These are phyloP conservation scores for Formica exsecta DNA, from an alignment of 1,140 invertebrate species.

Conservation along the genomic window DNA sequence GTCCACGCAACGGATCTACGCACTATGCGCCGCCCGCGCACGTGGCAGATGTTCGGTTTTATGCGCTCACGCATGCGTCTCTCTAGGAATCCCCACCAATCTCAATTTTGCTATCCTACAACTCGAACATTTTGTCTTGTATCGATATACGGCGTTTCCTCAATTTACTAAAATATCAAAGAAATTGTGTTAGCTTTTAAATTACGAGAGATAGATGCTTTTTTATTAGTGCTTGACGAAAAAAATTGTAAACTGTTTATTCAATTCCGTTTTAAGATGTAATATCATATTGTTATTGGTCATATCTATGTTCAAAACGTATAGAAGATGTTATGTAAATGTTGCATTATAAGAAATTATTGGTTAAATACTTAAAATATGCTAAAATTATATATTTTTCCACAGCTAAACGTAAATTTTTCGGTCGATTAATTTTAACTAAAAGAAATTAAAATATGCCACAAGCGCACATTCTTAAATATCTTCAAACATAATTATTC, in stretches of 20 bases:
- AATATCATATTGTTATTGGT: not conserved
- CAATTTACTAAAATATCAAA: constrained; percentile 16
- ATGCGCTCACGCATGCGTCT: constrained; percentile 77
- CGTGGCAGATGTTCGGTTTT: constrained; percentile 81
- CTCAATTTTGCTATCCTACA: constrained; percentile 42
- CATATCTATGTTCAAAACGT: not conserved
- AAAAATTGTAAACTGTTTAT: constrained; percentile 18
- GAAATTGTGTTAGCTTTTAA: not conserved
- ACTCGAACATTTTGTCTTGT: not conserved
- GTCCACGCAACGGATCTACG: constrained; percentile 75
- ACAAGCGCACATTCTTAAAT: not conserved
- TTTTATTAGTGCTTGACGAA: not conserved
- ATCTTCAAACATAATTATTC: constrained; percentile 3
- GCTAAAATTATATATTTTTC: not conserved
- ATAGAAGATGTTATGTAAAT: not conserved
- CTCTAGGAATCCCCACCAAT: constrained; percentile 37
- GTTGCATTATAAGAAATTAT: not conserved
- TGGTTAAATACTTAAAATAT: not conserved
- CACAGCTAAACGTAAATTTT: not conserved
- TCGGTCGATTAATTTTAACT: not conserved
- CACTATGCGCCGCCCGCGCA: constrained; percentile 79
- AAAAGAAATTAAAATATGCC: not conserved
- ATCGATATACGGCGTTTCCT: constrained; percentile 23
- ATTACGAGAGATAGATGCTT: not conserved
- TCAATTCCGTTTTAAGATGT: constrained; percentile 5